phyloP scores from a whole-genome alignment of 2,113 vertebrate genomes.

The Ascaphus truei region DNA sequence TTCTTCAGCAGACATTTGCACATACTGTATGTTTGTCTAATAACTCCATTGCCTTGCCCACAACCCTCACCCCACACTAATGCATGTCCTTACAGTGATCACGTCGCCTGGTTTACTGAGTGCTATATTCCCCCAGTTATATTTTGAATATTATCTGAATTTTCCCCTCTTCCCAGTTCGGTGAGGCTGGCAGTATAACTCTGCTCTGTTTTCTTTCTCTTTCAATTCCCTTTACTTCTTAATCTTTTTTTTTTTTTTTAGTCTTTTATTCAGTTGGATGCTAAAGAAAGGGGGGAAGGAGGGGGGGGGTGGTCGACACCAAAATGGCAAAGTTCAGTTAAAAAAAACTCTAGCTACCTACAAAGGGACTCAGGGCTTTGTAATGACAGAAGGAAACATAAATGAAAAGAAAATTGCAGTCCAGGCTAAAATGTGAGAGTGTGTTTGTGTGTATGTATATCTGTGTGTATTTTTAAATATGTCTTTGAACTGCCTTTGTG shows the following conservation, averaged over 20 bases:
- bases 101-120: too few species aligned
- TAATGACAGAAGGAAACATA: constrained; percentile 65
- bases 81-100: too few species aligned
- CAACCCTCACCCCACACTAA: too few species aligned
- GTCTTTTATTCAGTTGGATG: constrained; percentile 51
- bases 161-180: neutral
- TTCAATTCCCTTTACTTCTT: constrained; percentile 34
- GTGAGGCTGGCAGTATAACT: constrained; percentile 39
- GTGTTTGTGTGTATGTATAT: constrained; percentile 59
- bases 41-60: too few species aligned
- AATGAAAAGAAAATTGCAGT: constrained; percentile 69
- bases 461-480: constrained; percentile 63
- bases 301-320: constrained; percentile 61
- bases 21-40: too few species aligned
- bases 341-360: constrained; percentile 56
- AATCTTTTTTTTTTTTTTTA: constrained; percentile 16
- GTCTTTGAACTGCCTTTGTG: constrained; percentile 70
- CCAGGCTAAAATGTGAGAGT: constrained; percentile 61
- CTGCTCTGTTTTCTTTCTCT: constrained; percentile 15
- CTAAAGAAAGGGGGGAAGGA: constrained; percentile 60
- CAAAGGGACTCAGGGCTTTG: constrained; percentile 66
- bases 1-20: too few species aligned
- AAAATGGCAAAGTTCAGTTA: constrained; percentile 69
- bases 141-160: too few species aligned
- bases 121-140: too few species aligned